phyloP scores from a whole-genome alignment of 2,113 vertebrate species.

The Sebastes fasciatus region DNA sequence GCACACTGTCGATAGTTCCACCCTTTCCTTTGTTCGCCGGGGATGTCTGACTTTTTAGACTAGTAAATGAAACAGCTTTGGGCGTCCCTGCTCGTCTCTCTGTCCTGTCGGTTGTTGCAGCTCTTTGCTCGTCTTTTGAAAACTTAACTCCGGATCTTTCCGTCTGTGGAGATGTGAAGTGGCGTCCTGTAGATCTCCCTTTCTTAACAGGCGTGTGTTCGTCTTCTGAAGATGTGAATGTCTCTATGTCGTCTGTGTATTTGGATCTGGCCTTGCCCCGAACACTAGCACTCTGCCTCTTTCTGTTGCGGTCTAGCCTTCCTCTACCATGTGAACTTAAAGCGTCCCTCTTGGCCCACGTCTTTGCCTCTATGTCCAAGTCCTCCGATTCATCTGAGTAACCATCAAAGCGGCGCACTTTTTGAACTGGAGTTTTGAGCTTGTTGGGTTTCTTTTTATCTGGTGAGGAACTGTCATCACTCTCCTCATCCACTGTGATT shows the following conservation, averaged over 20 bases:
- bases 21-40: conserved; percentile 31
- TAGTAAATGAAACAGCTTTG: conserved; percentile 52
- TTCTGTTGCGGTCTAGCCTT: conserved; percentile 17
- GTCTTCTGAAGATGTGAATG: conserved; percentile 90
- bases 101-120: background rate
- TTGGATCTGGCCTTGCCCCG: conserved; percentile 37
- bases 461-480: conserved; percentile 50
- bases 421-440: conserved; percentile 11
- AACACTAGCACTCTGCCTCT: conserved; percentile 23
- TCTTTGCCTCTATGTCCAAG: conserved; percentile 70
- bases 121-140: background rate
- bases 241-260: conserved; percentile 82
- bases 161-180: background rate
- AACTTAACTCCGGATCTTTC: conserved; percentile 4
- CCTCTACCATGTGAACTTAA: background rate
- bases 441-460: conserved; percentile 32
- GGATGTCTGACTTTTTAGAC: conserved; percentile 30
- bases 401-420: conserved; percentile 10
- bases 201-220: conserved; percentile 68
- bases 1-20: conserved; percentile 76
- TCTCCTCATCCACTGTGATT: conserved; percentile 23
- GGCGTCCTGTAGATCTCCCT: conserved; percentile 35
- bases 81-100: background rate
- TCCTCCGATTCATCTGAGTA: conserved; percentile 92
- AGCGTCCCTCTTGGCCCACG: background rate